Base-by-base conservation (phyloP, 1,140 invertebrate genomes). In the Drosophila pseudoananassae region DNA sequence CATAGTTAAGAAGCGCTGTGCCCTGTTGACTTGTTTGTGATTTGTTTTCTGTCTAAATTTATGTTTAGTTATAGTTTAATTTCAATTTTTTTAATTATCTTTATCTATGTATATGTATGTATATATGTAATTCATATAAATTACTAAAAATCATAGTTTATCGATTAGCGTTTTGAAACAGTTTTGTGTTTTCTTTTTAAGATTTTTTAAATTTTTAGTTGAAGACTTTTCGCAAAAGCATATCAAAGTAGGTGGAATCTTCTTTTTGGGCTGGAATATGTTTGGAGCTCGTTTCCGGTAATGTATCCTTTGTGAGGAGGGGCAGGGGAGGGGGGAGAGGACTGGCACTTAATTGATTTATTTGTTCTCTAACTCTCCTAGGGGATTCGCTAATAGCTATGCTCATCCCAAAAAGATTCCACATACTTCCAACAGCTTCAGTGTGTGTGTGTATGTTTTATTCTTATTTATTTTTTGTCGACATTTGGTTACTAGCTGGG, bases 1-100 rank as follows among this genome's bases (percentile, higher is more conserved):
- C 72, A 71, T 84, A 82, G 78, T 76, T 85, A 88, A 88, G 83
- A 88, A 88, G 83, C 83, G 83, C 76, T 88, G 83, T 88, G 83
- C 83, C 83, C 83, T 82, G 83, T 88, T 88, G 83, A 88, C 78
- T 88, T 87, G 83, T 87, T 85, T 88, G 74, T 79, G 46, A 53
- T 70, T 58, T 70, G 40, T 55, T 56, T 46, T 59, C 57, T 29
- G 58, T 49, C 50, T 66, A 75, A 57, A 55, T 76, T 76, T 76
- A 56, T 46, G 51, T 51, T 77, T 74, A 75, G 54, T 64, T 74
- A 17, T 59, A 76, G 49, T 54, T 76, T 56, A 49, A 53, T 70
- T 49, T 63, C 49, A 49, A 56, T 74, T 74, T 68, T 40, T 40
- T 47, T 56, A 69, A 56, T 69, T 52, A 14, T 69, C 63, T 45